Evolutionary conservation across 2,888 invertebrate genomes (phyloP).

Genomic region (Lepidochitona cinerea): DNA sequence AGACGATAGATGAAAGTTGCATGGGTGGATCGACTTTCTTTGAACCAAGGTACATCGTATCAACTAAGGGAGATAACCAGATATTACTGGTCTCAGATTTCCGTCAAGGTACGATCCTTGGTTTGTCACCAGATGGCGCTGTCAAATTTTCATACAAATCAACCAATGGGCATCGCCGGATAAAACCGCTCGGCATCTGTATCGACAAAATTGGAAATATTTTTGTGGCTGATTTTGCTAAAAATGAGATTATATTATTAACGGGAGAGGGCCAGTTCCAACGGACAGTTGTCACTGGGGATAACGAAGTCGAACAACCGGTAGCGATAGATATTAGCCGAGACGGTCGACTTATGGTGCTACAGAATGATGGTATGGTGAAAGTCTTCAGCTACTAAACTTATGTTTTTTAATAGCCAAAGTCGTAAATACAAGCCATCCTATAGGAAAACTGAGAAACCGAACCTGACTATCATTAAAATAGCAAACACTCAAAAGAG

Average conservation of each 20-base stretch:
- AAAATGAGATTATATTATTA: constrained; percentile 50
- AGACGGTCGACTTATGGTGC: constrained; percentile 50
- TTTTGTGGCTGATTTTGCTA: constrained; percentile 53
- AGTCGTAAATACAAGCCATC: no score
- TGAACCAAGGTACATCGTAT: constrained; percentile 48
- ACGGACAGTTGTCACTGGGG: constrained; percentile 47
- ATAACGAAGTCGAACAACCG: constrained; percentile 50
- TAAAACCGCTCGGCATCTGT: constrained; percentile 52
- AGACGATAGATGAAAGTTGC: constrained; percentile 36
- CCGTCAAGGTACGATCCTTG: constrained; percentile 37
- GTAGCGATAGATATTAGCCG: constrained; percentile 53
- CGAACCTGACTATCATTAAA: no score
- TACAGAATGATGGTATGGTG: constrained; percentile 61
- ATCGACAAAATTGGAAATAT: constrained; percentile 54
- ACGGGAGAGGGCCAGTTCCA: constrained; percentile 53
- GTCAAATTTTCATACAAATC: constrained; percentile 44
- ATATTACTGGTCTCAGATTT: constrained; percentile 52
- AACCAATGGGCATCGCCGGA: constrained; percentile 36
- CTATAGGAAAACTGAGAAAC: no score
- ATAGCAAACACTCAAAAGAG: no score
- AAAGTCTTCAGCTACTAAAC: constrained; percentile 55
- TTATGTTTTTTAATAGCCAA: no score
- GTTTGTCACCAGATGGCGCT: constrained; percentile 41
- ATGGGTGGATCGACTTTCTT: constrained; percentile 38
- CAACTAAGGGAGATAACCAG: constrained; percentile 40